These are phyloP conservation scores for Hydrophis major DNA, from an alignment of 2,797 vertebrate species.

Conservation along the genomic window DNA sequence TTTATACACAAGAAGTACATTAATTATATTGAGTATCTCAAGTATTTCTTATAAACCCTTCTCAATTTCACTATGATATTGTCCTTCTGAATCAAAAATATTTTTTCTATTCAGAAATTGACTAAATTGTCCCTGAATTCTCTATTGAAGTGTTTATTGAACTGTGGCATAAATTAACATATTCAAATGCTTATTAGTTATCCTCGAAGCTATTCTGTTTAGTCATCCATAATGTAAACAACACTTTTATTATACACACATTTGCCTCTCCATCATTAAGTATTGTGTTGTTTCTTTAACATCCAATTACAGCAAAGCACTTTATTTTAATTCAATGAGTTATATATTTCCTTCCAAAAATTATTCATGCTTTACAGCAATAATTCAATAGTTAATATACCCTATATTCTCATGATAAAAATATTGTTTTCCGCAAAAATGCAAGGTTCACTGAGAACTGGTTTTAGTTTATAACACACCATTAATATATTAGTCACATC, in stretches of 20 bases:
- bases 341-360: conserved; percentile 11
- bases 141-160: not conserved
- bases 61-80: not conserved
- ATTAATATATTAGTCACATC: conserved; percentile 45
- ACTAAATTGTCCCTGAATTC: not conserved
- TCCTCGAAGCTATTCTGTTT: not conserved
- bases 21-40: not conserved
- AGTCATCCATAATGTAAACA: conserved; percentile 17
- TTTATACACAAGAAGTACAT: not conserved
- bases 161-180: not conserved
- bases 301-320: conserved; percentile 21
- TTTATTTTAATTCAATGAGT: conserved; percentile 35
- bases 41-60: not conserved
- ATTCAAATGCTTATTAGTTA: not conserved
- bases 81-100: not conserved
- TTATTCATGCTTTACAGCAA: conserved; percentile 16
- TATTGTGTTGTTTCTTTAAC: conserved; percentile 10
- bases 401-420: conserved; percentile 21
- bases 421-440: conserved; percentile 18
- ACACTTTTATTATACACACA: not conserved
- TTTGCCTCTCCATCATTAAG: conserved; percentile 30
- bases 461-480: conserved; percentile 29
- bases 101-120: not conserved
- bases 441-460: conserved; percentile 13
- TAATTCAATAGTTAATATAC: conserved; percentile 30